Conservation (phyloP, 2,113 vertebrate genomes). For the Formicarius rufipectus region DNA sequence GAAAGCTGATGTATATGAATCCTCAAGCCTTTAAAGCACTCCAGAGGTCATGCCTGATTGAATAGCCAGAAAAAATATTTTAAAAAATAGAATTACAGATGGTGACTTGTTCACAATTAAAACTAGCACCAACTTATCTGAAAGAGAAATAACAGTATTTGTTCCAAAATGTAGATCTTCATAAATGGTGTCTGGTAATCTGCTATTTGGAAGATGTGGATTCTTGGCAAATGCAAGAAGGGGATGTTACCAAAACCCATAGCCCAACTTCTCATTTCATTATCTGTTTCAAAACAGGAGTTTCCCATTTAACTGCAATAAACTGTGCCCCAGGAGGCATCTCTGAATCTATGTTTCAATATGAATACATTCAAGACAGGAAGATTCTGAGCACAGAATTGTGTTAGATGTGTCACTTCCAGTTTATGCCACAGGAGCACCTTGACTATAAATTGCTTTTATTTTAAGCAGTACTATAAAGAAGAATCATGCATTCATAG, state of each 20-base stretch:
- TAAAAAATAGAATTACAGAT: not conserved
- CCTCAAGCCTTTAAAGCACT: not conserved
- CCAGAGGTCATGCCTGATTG: not conserved
- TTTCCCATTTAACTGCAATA: not conserved
- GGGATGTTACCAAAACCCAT: not conserved
- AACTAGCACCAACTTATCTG: not conserved
- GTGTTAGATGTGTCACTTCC: not conserved
- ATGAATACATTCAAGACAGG: not conserved
- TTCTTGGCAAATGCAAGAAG: not conserved
- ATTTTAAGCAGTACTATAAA: not conserved
- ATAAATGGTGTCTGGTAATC: not conserved
- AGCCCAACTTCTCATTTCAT: not conserved
- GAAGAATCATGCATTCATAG: slow-evolving; percentile 1
- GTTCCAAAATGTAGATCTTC: not conserved
- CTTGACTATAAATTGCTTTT: not conserved
- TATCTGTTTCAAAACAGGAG: not conserved
- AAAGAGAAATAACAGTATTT: not conserved
- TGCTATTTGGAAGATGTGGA: not conserved
- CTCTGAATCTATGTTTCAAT: not conserved
- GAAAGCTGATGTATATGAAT: not conserved
- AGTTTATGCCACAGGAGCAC: not conserved
- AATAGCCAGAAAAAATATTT: not conserved
- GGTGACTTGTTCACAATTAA: not conserved
- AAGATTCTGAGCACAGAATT: not conserved
- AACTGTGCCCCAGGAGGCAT: not conserved